Percentiles rank a stretch among this genome's conserved stretches.
Conservation (phyloP, 2,113 vertebrate genomes). For the Coptodon bakossiorum region DNA sequence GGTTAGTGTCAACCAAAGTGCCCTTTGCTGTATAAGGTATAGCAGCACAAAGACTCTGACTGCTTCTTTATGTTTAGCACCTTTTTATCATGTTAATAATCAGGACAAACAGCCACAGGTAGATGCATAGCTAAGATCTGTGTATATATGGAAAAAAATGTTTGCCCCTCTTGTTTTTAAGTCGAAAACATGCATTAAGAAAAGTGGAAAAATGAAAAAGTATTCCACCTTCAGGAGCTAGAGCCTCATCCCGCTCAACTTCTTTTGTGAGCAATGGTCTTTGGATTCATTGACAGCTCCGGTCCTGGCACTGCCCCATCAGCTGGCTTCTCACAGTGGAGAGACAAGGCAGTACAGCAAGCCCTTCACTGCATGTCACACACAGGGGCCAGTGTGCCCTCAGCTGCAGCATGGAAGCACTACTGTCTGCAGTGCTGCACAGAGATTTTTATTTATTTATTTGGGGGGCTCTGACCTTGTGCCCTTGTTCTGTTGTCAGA, state of each 20-base stretch:
- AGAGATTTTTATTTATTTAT: neutral
- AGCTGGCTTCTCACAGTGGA: conserved; percentile 21
- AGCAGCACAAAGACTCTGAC: neutral
- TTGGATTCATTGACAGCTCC: conserved; percentile 39
- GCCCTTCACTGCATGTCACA: conserved; percentile 20
- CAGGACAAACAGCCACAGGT: neutral
- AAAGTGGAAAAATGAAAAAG: neutral
- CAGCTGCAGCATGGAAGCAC: conserved; percentile 10
- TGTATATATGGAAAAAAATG: rapidly evolving
- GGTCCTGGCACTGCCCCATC: conserved; percentile 54
- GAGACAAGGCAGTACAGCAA: conserved; percentile 30
- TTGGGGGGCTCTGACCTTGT: neutral
- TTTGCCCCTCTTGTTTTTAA: neutral
- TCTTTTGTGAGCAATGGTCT: conserved; percentile 33
- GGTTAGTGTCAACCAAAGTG: neutral
- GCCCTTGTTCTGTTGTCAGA: neutral
- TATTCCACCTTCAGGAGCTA: neutral
- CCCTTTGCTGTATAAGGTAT: neutral
- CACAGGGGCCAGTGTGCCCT: conserved; percentile 58
- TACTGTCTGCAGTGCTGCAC: neutral
- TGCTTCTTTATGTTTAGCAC: neutral
- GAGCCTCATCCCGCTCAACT: neutral
- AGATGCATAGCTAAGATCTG: neutral
- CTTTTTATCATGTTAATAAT: neutral
- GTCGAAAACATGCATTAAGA: neutral